These are phyloP conservation scores for Stenurella melanura DNA, from an alignment of 2,888 invertebrate genomes.

Conservation along the genomic window DNA sequence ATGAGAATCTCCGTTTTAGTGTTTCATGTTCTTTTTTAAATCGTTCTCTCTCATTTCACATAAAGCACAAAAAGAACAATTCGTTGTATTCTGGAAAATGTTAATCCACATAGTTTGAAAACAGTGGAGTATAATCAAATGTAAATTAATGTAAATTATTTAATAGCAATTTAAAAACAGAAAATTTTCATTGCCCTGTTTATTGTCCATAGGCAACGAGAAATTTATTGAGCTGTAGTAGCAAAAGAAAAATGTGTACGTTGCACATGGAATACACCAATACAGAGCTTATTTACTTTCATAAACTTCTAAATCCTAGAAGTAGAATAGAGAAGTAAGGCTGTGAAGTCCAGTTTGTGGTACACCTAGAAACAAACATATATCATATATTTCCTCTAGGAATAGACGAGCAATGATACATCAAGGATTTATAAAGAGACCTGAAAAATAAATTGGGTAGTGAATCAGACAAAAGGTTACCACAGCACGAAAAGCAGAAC, in stretches of 20 bases:
- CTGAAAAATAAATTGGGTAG: no score
- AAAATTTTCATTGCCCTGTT: conserved; percentile 8
- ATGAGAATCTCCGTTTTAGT: not conserved
- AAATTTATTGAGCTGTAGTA: not conserved
- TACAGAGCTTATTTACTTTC: not conserved
- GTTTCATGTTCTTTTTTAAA: conserved; percentile 18
- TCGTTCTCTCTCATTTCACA: conserved; percentile 4
- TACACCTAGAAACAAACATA: no score
- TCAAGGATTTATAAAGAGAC: no score
- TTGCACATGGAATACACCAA: not conserved
- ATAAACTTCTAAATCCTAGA: no score
- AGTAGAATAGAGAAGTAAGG: no score
- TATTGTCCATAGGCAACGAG: conserved; percentile 6
- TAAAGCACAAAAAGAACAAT: not conserved
- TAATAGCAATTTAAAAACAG: conserved; percentile 9
- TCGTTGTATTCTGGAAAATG: not conserved
- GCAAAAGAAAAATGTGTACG: not conserved
- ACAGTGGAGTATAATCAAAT: not conserved
- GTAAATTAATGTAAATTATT: conserved; percentile 25
- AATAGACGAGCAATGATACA: no score
- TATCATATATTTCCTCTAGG: no score
- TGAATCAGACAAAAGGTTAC: no score
- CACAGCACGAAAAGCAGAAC: no score
- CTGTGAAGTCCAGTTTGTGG: no score
- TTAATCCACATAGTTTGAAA: conserved; percentile 1